Percentiles rank a stretch among this genome's conserved stretches.
phyloP scores from a whole-genome alignment of 2,888 invertebrate species.

The Drosophila heteroneura region DNA sequence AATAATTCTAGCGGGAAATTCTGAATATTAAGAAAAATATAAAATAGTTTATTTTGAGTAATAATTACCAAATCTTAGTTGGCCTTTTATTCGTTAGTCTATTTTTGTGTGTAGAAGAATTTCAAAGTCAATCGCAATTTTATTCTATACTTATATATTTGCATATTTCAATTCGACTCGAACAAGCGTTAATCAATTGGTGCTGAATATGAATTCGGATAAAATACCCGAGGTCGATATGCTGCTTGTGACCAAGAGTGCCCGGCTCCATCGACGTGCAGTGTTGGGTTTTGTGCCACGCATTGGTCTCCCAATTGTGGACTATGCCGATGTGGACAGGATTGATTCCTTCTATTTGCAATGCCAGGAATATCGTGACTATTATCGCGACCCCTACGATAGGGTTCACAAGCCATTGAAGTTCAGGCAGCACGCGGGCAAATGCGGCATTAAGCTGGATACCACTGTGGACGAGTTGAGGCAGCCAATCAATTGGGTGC shows the following conservation, averaged over 20 bases:
- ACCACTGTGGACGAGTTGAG: slow-evolving; percentile 24
- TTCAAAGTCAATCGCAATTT: background rate
- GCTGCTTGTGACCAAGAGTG: slow-evolving; percentile 22
- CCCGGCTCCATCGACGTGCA: slow-evolving; percentile 60
- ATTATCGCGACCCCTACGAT: slow-evolving; percentile 80
- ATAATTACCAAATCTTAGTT: background rate
- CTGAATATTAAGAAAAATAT: background rate
- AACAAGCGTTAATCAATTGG: too few species aligned
- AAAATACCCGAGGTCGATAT: slow-evolving; percentile 44
- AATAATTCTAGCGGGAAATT: background rate
- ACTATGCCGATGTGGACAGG: slow-evolving; percentile 73
- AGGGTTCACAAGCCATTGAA: slow-evolving; percentile 59
- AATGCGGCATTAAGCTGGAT: slow-evolving; percentile 46
- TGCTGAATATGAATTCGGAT: slow-evolving; percentile 13
- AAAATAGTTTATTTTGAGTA: background rate
- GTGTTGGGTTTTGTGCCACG: slow-evolving; percentile 75
- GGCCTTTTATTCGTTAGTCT: background rate
- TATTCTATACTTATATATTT: background rate
- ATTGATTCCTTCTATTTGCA: slow-evolving; percentile 78
- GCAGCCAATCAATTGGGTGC: slow-evolving; percentile 29
- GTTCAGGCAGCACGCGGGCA: slow-evolving; percentile 57
- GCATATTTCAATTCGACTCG: background rate
- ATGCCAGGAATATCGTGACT: slow-evolving; percentile 82
- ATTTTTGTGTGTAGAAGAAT: background rate
- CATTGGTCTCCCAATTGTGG: slow-evolving; percentile 74